phyloP scores from a whole-genome alignment of 2,113 vertebrate species.

The Edolisoma coerulescens region DNA sequence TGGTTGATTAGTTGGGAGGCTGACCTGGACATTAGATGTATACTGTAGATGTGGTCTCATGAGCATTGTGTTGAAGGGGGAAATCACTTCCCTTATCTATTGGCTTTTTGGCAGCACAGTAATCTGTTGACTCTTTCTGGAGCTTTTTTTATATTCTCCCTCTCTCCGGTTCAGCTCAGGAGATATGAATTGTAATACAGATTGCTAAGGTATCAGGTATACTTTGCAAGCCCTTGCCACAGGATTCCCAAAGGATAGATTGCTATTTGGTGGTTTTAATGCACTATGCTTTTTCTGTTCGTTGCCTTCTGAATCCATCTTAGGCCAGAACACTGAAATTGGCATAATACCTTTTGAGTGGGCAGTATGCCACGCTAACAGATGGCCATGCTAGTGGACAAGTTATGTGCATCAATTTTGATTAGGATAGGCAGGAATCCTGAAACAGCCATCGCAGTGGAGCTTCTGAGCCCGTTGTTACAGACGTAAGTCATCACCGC shows the following conservation, averaged over 20 bases:
- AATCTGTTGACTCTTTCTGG: neutral
- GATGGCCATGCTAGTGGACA: conserved; percentile 19
- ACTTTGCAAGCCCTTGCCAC: neutral
- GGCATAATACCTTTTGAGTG: conserved; percentile 4
- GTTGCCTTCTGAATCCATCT: conserved; percentile 16
- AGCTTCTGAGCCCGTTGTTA: neutral
- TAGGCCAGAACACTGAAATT: neutral
- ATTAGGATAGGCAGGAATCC: conserved; percentile 25
- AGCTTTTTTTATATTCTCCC: neutral
- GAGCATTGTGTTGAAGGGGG: neutral
- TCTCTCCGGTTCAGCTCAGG: neutral
- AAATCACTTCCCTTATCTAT: neutral
- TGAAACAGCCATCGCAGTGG: neutral
- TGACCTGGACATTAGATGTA: neutral
- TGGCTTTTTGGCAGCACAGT: neutral
- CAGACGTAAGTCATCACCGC: neutral
- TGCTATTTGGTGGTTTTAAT: neutral
- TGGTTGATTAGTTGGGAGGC: neutral
- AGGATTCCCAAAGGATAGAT: neutral
- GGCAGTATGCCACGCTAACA: conserved; percentile 17
- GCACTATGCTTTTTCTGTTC: neutral
- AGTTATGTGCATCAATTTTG: conserved; percentile 34
- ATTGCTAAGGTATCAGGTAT: neutral
- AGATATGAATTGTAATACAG: neutral
- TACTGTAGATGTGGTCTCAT: neutral